These are phyloP conservation scores for Ethmia dodecea DNA, from an alignment of 2,888 invertebrate species.

Conservation along the genomic window DNA sequence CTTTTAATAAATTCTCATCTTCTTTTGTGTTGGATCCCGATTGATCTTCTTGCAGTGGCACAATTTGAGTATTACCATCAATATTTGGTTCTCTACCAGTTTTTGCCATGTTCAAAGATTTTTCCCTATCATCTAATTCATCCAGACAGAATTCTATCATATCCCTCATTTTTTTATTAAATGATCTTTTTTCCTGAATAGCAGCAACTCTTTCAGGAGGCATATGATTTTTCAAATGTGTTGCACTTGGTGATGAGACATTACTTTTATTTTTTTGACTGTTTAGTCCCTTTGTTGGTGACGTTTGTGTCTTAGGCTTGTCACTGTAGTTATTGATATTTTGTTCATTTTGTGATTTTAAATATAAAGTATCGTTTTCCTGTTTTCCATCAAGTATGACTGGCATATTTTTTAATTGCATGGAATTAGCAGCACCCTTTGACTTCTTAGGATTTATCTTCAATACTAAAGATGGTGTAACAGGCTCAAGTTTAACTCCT, in stretches of 20 bases:
- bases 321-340: background rate
- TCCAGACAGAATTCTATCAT: conserved; percentile 52
- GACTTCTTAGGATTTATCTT: conserved; percentile 26
- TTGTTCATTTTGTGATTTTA: background rate
- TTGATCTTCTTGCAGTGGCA: too few species aligned
- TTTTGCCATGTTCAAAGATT: background rate
- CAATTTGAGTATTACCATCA: too few species aligned
- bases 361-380: background rate
- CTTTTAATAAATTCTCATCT: conserved; percentile 8
- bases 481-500: conserved; percentile 35
- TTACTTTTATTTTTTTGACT: too few species aligned
- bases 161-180: conserved; percentile 61
- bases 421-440: background rate
- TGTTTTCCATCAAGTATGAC: too few species aligned
- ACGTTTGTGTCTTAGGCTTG: background rate
- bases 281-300: background rate
- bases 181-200: conserved; percentile 58
- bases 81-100: background rate
- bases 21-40: background rate
- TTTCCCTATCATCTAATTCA: conserved; percentile 30
- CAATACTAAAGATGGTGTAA: conserved; percentile 41
- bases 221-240: conserved; percentile 28
- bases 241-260: background rate
- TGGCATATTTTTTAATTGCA: too few species aligned
- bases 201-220: conserved; percentile 52